Evolutionary conservation across 92 coral and sea anemone genomes (phyloP).

Genomic region (Zoanthus sociatus): DNA sequence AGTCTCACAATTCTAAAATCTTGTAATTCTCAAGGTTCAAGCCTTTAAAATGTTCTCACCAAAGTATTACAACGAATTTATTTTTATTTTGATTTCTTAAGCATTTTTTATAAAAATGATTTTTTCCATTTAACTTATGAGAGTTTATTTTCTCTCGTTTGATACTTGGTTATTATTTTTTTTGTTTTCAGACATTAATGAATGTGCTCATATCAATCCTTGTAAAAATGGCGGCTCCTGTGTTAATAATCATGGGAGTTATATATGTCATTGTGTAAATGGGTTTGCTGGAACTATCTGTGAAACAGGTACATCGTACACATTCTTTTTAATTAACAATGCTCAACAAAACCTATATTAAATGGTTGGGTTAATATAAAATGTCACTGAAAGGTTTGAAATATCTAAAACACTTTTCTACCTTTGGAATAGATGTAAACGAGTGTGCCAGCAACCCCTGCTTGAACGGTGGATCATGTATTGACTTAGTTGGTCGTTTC

Average conservation of each 20-base stretch:
- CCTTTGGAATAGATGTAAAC: neutral
- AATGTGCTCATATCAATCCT: neutral
- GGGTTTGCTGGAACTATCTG: conserved; percentile 42
- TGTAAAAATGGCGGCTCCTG: conserved; percentile 35
- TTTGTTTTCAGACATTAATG: conserved; percentile 31
- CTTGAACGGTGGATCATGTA: conserved; percentile 22
- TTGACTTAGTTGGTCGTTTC: conserved; percentile 14
- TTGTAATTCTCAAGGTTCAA: too few relatives aligned
- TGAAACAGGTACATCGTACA: conserved; percentile 10
- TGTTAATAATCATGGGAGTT: conserved; percentile 37
- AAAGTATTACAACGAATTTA: neutral
- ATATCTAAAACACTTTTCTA: neutral
- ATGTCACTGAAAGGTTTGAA: neutral
- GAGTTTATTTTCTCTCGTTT: too few relatives aligned
- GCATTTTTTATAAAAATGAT: neutral
- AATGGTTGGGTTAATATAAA: too few relatives aligned
- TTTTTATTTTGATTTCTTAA: neutral
- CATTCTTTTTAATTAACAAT: neutral
- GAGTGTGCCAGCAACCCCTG: conserved; percentile 32
- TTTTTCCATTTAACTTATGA: neutral
- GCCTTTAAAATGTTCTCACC: too few relatives aligned
- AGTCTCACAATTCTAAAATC: too few relatives aligned
- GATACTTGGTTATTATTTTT: neutral
- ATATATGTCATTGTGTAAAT: conserved; percentile 24
- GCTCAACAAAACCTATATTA: neutral